phyloP scores from a whole-genome alignment of 2,113 vertebrate species.

The Hippocampus guttulatus region DNA sequence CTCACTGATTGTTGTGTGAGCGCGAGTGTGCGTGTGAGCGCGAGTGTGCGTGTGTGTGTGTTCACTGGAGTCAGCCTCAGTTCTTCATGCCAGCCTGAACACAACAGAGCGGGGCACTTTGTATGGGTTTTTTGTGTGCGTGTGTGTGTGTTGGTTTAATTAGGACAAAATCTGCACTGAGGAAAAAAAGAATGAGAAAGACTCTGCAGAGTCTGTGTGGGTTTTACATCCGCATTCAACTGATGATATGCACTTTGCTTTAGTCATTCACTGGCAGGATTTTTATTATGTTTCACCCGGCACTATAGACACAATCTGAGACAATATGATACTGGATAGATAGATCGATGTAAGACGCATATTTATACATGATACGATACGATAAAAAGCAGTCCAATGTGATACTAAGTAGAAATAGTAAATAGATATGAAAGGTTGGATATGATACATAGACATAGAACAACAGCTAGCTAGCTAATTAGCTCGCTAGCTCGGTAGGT shows the following conservation, averaged over 20 bases:
- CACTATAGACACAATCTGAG: background rate
- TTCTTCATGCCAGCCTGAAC: conserved; percentile 31
- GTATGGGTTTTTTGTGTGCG: background rate
- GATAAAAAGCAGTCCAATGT: too few relatives aligned
- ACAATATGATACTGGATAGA: background rate
- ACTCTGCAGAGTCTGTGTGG: conserved; percentile 44
- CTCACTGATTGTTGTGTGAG: background rate
- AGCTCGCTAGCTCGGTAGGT: too few relatives aligned
- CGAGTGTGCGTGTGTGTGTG: background rate
- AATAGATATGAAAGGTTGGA: too few relatives aligned
- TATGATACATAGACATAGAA: too few relatives aligned
- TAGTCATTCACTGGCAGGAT: background rate
- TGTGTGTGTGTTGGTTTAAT: conserved; percentile 37
- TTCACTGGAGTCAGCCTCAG: conserved; percentile 46
- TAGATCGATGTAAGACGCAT: background rate
- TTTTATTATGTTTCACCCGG: background rate
- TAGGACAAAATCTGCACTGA: conserved; percentile 42
- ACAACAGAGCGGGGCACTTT: conserved; percentile 38
- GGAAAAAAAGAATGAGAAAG: conserved; percentile 46
- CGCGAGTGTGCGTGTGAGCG: background rate
- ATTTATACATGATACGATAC: too few relatives aligned
- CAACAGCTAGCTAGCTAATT: too few relatives aligned
- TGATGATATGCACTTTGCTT: conserved; percentile 18
- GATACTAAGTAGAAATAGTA: too few relatives aligned
- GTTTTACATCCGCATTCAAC: conserved; percentile 40